These are phyloP conservation scores for Caenorhabditis sp. DNA, from an alignment of 2,888 invertebrate species.

Conservation along the genomic window DNA sequence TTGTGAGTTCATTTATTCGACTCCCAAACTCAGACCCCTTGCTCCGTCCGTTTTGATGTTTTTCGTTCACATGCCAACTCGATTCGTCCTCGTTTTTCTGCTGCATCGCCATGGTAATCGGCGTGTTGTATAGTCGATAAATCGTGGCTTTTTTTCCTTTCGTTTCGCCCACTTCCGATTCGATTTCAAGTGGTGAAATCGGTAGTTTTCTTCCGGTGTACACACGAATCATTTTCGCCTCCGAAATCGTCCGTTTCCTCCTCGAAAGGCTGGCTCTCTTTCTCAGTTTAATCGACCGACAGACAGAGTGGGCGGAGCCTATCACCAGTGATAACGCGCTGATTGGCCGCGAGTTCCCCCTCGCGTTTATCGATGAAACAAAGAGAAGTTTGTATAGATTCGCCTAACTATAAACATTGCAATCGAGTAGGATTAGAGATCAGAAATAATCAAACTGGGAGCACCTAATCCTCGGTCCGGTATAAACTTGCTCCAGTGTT, in stretches of 20 bases:
- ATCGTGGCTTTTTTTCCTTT: slow-evolving; percentile 4
- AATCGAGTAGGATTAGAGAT: slow-evolving; percentile 39
- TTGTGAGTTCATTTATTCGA: too few species aligned
- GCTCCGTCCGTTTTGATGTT: background rate
- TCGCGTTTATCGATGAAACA: background rate
- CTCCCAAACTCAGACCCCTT: too few species aligned
- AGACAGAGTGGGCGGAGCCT: slow-evolving; percentile 22
- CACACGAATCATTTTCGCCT: background rate
- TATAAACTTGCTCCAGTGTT: slow-evolving; percentile 39
- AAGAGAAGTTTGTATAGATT: background rate
- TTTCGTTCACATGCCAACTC: slow-evolving; percentile 4
- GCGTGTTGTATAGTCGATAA: slow-evolving; percentile 31
- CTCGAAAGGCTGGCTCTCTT: background rate
- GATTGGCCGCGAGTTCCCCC: slow-evolving; percentile 12
- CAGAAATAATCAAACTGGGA: slow-evolving; percentile 30
- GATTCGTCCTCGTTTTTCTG: background rate
- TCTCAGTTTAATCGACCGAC: background rate
- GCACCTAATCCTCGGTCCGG: slow-evolving; percentile 27
- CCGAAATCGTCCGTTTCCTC: background rate
- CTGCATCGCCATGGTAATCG: slow-evolving; percentile 21
- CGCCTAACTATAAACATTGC: slow-evolving; percentile 27
- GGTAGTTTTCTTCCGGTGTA: background rate
- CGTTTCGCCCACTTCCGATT: slow-evolving; percentile 2
- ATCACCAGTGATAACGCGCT: slow-evolving; percentile 36
- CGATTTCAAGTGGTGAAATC: slow-evolving; percentile 11